Evolutionary conservation across 2,113 vertebrate species (phyloP), one percentile per base, ranked within the genome.

Genomic region (Rhinichthys klamathensis): DNA sequence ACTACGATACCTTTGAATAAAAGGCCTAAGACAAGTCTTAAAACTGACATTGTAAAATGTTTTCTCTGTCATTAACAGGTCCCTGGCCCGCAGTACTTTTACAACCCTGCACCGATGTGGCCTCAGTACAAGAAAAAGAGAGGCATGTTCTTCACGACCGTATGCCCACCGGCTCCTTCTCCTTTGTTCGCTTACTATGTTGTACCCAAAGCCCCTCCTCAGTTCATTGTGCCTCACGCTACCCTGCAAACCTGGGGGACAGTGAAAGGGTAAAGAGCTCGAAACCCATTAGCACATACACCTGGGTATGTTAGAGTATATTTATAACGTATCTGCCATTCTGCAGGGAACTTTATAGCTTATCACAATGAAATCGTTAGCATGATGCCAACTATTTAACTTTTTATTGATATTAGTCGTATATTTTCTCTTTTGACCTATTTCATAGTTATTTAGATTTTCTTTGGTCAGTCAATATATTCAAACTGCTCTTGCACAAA

Each of bases 171-270:
- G 0, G 86, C 91, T 0, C 92, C 90, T 4, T 84, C 92, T 0
- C 85, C 91, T 2, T 88, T 94, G 11, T 89, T 94, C 16, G 89
- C 93, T 82, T 95, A 94, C 90, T 95, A 94, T 85, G 82, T 95
- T 51, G 30, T 94, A 58, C 92, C 92, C 2, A 93, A 92, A 75
- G 86, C 88, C 0, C 46, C 91, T 16, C 93, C 94, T 0, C 94
- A 93, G 87, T 95, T 95, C 90, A 92, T 95, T 69, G 13, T 95
- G 65, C 94, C 95, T 51, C 93, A 93, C 30, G 93, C 93, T 82
- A 25, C 91, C 54, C 77, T 94, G 76, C 92, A 93, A 84, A 88
- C 92, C 3, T 94, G 92, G 91, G 92, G 88, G 16, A 77, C 87
- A 3, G 92, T 89, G 80, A 94, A 91, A 80, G 89, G 91, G 18